A percentile compares a stretch with the other conserved stretches of the same genome.
phyloP scores from a whole-genome alignment of 2,797 vertebrate species.

The Cirrhinus molitorella region DNA sequence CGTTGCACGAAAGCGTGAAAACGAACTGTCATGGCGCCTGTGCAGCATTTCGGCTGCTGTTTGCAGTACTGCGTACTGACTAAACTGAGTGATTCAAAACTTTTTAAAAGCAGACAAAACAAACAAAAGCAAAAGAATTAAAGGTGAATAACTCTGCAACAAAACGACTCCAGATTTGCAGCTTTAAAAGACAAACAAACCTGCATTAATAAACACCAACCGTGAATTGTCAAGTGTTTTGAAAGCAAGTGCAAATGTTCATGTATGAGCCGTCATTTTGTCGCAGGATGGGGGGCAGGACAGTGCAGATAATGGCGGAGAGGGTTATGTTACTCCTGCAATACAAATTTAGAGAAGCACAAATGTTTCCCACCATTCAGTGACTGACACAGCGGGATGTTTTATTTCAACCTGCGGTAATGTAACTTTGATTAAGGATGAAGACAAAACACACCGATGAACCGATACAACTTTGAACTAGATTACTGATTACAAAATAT shows the following conservation, averaged over 20 bases:
- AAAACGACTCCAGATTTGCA: background rate
- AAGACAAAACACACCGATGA: constrained; percentile 51
- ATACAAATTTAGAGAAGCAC: constrained; percentile 36
- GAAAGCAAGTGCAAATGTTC: constrained; percentile 38
- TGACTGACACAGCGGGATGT: constrained; percentile 5
- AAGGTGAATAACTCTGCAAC: no score
- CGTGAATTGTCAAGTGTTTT: constrained; percentile 6
- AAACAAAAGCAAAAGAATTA: background rate
- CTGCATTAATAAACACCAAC: background rate
- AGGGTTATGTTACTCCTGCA: constrained; percentile 50
- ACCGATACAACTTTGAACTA: constrained; percentile 65
- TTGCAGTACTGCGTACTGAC: no score
- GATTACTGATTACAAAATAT: constrained; percentile 63
- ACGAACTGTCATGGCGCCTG: background rate
- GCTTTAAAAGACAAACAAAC: constrained; percentile 25
- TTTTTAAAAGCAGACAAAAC: background rate
- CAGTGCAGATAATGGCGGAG: constrained; percentile 35
- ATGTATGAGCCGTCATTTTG: constrained; percentile 30
- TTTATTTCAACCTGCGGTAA: constrained; percentile 52
- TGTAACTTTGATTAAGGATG: constrained; percentile 66
- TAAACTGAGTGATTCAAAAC: background rate
- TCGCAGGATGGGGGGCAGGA: constrained; percentile 42
- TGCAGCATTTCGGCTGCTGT: background rate
- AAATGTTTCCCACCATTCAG: constrained; percentile 42
- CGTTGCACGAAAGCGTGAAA: constrained; percentile 13